Base-by-base conservation (phyloP, 2,113 vertebrate genomes). In the Oncorhynchus clarkii region DNA sequence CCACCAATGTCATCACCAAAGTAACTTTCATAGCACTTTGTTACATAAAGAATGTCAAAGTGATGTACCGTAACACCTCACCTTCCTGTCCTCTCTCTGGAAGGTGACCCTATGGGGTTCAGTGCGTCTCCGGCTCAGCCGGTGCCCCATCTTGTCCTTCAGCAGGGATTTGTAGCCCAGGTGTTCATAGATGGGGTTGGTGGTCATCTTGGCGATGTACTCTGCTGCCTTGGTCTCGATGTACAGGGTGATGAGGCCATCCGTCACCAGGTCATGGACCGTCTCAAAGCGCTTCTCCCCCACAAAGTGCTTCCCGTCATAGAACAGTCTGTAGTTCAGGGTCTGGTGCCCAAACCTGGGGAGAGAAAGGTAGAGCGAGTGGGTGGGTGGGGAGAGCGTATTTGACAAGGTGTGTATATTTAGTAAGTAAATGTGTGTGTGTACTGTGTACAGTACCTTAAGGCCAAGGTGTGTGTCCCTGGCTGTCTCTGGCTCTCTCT, bases 141-240 rank as follows among this genome's bases (percentile, higher is more conserved):
- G 91, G 59, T 95, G 92, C 79, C 95, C 96, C 51, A 95, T 95
- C 82, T 97, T 97, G 86, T 98, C 97, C 90, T 96, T 94, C 75
- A 98, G 95, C 74, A 97, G 89, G n/a, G 97, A 96, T 27, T 96
- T 95, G 5, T 98, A 98, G 69, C 96, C 97, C 13, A 98, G 94
- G 78, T 97, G 97, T 78, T 99, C 96, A 22, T 99, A 99, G 89
- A 99, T 99, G 77, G 98, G 97, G 85, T 99, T 99, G 3, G 96
- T 98, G 73, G 98, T 99, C 98, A 99, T 99, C 90, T 97, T 98
- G 74, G 97, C 96, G 70, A 99, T 99, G 89, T 99, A 99, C 86
- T 98, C 96, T 0, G 98, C 96, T 70, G 98, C 98, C 91, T 98
- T 98, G 82, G 96, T 98, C 94, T 99, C 98, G 82, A 99, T 97